Percentiles rank a stretch among this genome's conserved stretches.
phyloP scores from a whole-genome alignment of 1,140 invertebrate species.

The Leptinotarsa lineolata region DNA sequence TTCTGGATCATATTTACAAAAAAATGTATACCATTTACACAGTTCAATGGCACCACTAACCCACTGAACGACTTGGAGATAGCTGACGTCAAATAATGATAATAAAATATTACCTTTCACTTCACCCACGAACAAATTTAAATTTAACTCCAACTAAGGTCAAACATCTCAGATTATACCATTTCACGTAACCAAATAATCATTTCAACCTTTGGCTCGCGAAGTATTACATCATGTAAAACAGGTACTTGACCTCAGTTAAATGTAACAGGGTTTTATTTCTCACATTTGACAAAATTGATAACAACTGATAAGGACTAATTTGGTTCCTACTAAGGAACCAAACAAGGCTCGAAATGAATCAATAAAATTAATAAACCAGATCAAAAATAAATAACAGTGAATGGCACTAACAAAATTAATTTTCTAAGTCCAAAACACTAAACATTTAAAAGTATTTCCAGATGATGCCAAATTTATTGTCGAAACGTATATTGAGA shows the following conservation, averaged over 20 bases:
- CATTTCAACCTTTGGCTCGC: not conserved
- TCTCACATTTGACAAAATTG: not conserved
- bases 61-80: not conserved
- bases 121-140: not conserved
- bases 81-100: not conserved
- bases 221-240: not conserved
- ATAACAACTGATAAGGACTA: not conserved
- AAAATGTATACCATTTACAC: not conserved
- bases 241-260: conserved; percentile 2
- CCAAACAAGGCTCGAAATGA: too few species aligned
- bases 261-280: not conserved
- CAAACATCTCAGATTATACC: too few species aligned
- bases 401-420: too few species aligned
- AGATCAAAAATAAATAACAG: too few species aligned
- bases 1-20: not conserved
- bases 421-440: too few species aligned
- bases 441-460: too few species aligned
- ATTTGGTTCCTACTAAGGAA: too few species aligned
- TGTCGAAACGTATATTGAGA: too few species aligned
- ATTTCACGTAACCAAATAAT: too few species aligned
- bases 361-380: too few species aligned
- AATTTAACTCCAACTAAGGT: too few species aligned
- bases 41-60: conserved; percentile 4
- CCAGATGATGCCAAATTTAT: too few species aligned
- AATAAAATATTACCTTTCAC: not conserved